These are phyloP conservation scores for Trichacis sp. DNA, from an alignment of 2,888 invertebrate genomes.

Conservation along the genomic window DNA sequence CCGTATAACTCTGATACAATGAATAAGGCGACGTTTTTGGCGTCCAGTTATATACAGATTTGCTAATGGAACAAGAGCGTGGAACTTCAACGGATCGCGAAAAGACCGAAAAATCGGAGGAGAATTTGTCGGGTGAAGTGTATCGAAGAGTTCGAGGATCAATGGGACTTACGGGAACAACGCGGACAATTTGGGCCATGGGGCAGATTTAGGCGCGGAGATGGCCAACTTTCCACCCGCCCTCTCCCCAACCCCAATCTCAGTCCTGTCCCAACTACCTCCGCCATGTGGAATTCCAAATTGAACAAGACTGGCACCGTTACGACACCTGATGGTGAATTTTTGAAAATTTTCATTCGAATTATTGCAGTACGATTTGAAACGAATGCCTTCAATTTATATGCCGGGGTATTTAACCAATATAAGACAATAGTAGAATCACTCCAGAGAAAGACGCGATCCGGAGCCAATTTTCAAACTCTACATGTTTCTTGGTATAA, in stretches of 20 bases:
- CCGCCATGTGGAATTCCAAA: conserved; percentile 73
- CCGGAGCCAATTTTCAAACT: too few relatives aligned
- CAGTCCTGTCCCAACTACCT: conserved; percentile 68
- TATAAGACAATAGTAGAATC: too few relatives aligned
- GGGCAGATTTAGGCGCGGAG: conserved; percentile 56
- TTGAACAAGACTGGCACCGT: conserved; percentile 81
- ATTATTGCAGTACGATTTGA: too few relatives aligned
- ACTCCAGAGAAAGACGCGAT: too few relatives aligned
- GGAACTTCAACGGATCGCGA: conserved; percentile 69
- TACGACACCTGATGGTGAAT: conserved; percentile 78
- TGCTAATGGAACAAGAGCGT: conserved; percentile 74
- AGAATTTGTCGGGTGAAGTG: conserved; percentile 60
- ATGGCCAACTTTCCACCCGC: conserved; percentile 70
- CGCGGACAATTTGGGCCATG: conserved; percentile 53
- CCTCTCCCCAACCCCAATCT: conserved; percentile 70
- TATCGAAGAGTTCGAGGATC: conserved; percentile 63
- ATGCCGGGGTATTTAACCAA: too few relatives aligned
- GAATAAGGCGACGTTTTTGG: too few relatives aligned
- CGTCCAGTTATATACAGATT: too few relatives aligned
- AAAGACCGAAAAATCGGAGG: conserved; percentile 61
- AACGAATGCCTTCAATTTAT: too few relatives aligned
- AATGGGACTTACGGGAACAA: conserved; percentile 63
- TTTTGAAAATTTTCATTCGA: too few relatives aligned
- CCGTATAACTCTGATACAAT: too few relatives aligned
- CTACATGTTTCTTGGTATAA: too few relatives aligned